Base-by-base conservation (phyloP, 2,888 invertebrate species). In the Biston stratarius region DNA sequence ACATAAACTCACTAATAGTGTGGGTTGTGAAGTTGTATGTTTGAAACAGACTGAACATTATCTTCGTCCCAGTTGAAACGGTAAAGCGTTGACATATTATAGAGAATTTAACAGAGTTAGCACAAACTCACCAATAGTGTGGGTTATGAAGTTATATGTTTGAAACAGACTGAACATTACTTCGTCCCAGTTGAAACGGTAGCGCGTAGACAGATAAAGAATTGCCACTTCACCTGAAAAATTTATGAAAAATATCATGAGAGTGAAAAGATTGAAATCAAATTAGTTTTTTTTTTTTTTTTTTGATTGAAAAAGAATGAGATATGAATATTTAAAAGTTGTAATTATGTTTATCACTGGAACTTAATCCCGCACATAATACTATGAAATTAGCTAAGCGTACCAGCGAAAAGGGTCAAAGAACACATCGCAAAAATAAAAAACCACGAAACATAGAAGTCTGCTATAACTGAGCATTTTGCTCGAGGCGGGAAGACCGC, bases 51-150 rank as follows among this genome's bases (percentile, higher is more conserved):
- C 93, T 92, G 75, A 88, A 94, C 53, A 83, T 81, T 0, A 94
- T n/a, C 86, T 76, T 92, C 93, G 24, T 92, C 89, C 94, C 94
- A 94, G 48, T 89, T 91, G 70, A 93, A 93, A 60, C 93, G 81
- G 73, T 88, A 92, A 40, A 93, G 82, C 0, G 92, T 92, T 1
- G 84, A 83, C 77, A 94, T n/a, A n/a, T n/a, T 79, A 71, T 93
- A 94, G 75, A 92, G 47, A 15, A 94, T 77, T n/a, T n/a, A n/a
- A n/a, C n/a, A 33, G 14, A n/a, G 34, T 34, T 6, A 33, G 15
- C 24, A 24, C 11, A 15, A n/a, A 47, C 74, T 74, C 67, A 76
- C 75, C 75, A 11, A 72, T 24, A 0, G 92, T 91, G 51, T 94
- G 93, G 0, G 83, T 83, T 0, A 93, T 56, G 45, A 91, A 92